These are phyloP conservation scores for Cyprinodon tularosa DNA, from an alignment of 2,113 vertebrate species.

Conservation along the genomic window DNA sequence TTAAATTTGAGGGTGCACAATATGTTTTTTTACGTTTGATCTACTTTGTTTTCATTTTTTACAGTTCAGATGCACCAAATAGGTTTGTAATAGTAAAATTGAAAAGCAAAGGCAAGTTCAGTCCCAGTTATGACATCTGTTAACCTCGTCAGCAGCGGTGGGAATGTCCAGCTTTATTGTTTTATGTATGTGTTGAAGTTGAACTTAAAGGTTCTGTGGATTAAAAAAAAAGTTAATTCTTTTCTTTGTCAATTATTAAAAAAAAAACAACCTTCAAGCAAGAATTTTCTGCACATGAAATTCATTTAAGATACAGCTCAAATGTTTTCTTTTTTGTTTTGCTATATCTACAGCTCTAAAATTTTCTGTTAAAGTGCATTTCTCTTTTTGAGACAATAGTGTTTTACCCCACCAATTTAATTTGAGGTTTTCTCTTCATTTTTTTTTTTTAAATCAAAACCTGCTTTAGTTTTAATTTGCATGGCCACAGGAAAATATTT, in stretches of 20 bases:
- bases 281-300: no score
- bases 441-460: not conserved
- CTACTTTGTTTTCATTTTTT: not conserved
- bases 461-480: not conserved
- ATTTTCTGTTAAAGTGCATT: no score
- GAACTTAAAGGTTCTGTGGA: constrained; percentile 32
- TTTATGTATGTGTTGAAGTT: constrained; percentile 46
- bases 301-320: no score
- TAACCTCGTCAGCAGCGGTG: constrained; percentile 26
- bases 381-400: no score
- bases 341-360: no score
- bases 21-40: constrained; percentile 18
- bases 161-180: not conserved
- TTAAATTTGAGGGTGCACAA: not conserved
- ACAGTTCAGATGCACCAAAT: not conserved
- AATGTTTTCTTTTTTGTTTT: no score
- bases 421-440: not conserved
- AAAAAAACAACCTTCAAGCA: no score
- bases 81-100: not conserved
- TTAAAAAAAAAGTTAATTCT: not conserved
- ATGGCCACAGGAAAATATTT: not conserved
- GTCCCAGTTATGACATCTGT: constrained; percentile 17
- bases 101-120: constrained; percentile 11
- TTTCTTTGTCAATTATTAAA: not conserved
- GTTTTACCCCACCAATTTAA: no score